A percentile compares a stretch with the other conserved stretches of the same genome.
Evolutionary conservation across 2,888 invertebrate species (phyloP).

Genomic region (Halictus ligatus): DNA sequence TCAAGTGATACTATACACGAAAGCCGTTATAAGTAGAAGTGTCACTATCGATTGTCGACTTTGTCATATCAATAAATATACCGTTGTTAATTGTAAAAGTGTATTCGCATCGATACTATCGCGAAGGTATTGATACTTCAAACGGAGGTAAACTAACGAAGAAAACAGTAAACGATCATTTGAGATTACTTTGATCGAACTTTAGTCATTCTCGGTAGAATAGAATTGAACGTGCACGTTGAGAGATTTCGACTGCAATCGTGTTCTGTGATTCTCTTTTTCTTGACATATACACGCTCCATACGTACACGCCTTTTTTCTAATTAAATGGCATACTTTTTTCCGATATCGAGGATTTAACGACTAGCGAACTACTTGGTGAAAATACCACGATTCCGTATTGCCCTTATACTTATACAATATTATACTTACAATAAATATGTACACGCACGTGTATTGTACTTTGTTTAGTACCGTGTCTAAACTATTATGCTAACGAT

Average conservation of each 20-base stretch:
- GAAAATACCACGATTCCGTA: neutral
- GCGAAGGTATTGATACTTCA: neutral
- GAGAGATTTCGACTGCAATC: neutral
- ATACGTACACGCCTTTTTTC: neutral
- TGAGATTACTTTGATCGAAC: neutral
- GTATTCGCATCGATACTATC: slow-evolving; percentile 5
- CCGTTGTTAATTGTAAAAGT: neutral
- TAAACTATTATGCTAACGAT: neutral
- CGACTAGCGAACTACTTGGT: neutral
- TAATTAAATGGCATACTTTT: neutral
- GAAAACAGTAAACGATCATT: neutral
- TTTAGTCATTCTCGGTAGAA: slow-evolving; percentile 2
- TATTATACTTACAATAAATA: neutral
- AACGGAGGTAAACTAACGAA: neutral
- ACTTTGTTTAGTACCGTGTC: neutral
- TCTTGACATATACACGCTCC: neutral
- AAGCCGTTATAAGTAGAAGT: slow-evolving; percentile 15
- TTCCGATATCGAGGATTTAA: neutral
- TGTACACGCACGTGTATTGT: neutral
- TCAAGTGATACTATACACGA: slow-evolving; percentile 23
- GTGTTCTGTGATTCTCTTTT: neutral
- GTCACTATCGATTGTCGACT: slow-evolving; percentile 14
- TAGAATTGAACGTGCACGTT: neutral
- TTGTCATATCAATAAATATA: slow-evolving; percentile 12
- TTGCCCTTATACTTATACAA: neutral